Conservation (phyloP, 2,797 vertebrate genomes). For the Enoplosus armatus region DNA sequence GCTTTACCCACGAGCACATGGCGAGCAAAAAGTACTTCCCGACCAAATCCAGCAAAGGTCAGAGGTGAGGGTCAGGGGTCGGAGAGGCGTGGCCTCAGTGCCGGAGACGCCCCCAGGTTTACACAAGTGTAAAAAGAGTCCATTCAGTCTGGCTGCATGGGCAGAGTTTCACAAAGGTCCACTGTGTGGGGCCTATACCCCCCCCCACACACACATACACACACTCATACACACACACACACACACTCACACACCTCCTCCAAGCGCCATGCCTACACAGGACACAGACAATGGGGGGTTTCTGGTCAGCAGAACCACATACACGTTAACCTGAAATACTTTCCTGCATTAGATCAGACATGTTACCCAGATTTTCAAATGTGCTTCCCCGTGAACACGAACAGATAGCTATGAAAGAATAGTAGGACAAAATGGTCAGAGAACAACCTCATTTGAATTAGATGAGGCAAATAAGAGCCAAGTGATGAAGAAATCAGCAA, state of each 20-base stretch:
- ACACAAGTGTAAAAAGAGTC: constrained; percentile 88
- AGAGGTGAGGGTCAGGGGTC: constrained; percentile 85
- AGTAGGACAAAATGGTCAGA: neutral
- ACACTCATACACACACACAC: constrained; percentile 50
- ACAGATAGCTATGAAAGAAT: neutral
- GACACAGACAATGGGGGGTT: constrained; percentile 73
- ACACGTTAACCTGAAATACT: constrained; percentile 70
- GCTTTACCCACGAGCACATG: constrained; percentile 67
- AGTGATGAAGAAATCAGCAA: too few species aligned
- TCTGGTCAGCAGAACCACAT: constrained; percentile 67
- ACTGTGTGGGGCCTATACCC: constrained; percentile 79
- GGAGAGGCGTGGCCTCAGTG: constrained; percentile 75
- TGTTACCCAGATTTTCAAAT: neutral
- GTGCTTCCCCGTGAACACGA: neutral
- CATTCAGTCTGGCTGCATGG: constrained; percentile 83
- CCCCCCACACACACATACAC: constrained; percentile 42
- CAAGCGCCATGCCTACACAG: constrained; percentile 64
- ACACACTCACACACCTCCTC: constrained; percentile 61
- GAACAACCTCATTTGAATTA: neutral
- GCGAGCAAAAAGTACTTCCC: constrained; percentile 72
- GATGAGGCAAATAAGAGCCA: neutral
- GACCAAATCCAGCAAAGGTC: constrained; percentile 83
- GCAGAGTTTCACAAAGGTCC: constrained; percentile 86
- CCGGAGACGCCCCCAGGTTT: constrained; percentile 85
- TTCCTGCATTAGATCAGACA: constrained; percentile 29